Percentiles rank a stretch among this genome's conserved stretches.
Evolutionary conservation across 2,797 vertebrate genomes (phyloP).

Genomic region (Morus bassanus): DNA sequence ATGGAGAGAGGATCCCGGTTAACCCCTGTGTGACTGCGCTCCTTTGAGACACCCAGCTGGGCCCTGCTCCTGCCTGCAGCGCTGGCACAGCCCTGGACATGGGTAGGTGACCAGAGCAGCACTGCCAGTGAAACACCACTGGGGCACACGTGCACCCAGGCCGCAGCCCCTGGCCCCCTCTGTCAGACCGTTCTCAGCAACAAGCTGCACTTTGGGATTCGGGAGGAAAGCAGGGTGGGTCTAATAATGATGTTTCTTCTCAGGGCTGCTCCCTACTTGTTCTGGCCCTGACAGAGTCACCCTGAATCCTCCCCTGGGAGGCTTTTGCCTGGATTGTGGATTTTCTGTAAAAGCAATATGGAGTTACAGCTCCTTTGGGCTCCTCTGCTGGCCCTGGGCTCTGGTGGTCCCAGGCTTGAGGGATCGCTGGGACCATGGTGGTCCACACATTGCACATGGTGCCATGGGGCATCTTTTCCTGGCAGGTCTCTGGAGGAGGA

Average conservation of each 20-base stretch:
- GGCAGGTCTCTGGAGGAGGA: neutral
- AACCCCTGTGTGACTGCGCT: neutral
- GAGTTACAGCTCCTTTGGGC: neutral
- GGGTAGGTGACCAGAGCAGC: neutral
- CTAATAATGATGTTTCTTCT: neutral
- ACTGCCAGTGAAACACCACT: rapidly evolving
- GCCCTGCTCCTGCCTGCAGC: neutral
- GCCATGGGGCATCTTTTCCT: neutral
- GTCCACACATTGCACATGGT: neutral
- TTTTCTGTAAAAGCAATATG: neutral
- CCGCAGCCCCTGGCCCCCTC: neutral
- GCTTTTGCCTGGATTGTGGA: neutral
- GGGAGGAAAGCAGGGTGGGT: neutral
- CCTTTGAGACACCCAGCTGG: neutral
- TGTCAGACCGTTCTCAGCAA: neutral
- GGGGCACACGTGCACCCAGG: neutral
- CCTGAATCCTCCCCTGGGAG: neutral
- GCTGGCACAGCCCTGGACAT: neutral
- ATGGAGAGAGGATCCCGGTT: neutral
- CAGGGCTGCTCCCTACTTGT: neutral
- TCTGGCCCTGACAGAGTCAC: neutral
- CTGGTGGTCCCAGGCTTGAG: neutral
- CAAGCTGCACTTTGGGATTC: neutral
- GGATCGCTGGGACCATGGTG: rapidly evolving
- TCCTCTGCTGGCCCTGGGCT: neutral